A percentile compares a stretch with the other conserved stretches of the same genome.
Evolutionary conservation across 2,797 vertebrate genomes (phyloP).

Genomic region (Paguma larvata): DNA sequence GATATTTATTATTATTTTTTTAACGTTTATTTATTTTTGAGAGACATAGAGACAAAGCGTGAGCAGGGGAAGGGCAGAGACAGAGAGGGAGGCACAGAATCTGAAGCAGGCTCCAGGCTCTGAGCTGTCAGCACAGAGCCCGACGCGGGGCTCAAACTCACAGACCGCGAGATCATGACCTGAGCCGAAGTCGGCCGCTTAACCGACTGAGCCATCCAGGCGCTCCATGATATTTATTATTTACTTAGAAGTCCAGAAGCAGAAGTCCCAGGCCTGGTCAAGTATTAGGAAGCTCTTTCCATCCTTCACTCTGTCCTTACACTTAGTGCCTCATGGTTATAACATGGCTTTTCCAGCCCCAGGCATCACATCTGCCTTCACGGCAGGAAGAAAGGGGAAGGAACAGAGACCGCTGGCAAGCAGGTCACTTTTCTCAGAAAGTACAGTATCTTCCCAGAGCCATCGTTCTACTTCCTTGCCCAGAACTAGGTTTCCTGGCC

Average conservation of each 20-base stretch:
- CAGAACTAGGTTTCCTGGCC: background rate
- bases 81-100: too few species aligned
- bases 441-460: background rate
- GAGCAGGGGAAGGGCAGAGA: too few species aligned
- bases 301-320: background rate
- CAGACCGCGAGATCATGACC: too few species aligned
- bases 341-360: background rate
- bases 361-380: background rate
- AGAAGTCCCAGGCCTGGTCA: background rate
- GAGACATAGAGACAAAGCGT: too few species aligned
- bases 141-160: too few species aligned
- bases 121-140: too few species aligned
- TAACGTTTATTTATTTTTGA: too few species aligned
- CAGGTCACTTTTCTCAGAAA: background rate
- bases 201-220: too few species aligned
- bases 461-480: background rate
- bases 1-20: background rate
- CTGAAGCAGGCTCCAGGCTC: too few species aligned
- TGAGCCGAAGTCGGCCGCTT: too few species aligned
- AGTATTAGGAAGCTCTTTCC: background rate
- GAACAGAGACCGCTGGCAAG: background rate
- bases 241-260: background rate
- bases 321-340: background rate
- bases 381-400: background rate
- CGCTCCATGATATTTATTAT: background rate